phyloP scores from a whole-genome alignment of 2,797 vertebrate genomes.

The Antrozous pallidus region DNA sequence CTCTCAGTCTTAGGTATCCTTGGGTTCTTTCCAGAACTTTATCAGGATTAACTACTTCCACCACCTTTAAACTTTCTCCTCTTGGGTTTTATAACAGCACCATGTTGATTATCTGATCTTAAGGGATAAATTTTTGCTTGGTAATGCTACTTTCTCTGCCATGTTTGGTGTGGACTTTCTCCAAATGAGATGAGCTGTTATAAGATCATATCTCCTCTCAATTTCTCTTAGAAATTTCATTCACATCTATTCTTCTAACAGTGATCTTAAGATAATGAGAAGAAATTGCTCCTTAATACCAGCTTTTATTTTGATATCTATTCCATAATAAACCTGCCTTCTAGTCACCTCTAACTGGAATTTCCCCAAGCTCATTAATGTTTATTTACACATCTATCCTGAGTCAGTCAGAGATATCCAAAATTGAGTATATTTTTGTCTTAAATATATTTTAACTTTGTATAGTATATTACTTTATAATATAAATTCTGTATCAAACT shows the following conservation, averaged over 20 bases:
- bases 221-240: not conserved
- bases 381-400: not conserved
- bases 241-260: not conserved
- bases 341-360: not conserved
- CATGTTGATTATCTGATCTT: not conserved
- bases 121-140: not conserved
- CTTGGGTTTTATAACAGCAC: not conserved
- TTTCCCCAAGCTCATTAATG: not conserved
- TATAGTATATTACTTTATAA: not conserved
- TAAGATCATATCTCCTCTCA: not conserved
- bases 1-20: not conserved
- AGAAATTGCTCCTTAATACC: not conserved
- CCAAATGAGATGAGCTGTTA: not conserved
- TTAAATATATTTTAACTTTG: not conserved
- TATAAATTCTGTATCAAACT: not conserved
- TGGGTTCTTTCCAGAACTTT: not conserved
- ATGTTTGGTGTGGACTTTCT: not conserved
- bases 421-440: not conserved
- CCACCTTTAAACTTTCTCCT: not conserved
- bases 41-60: not conserved
- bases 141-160: not conserved
- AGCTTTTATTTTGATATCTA: not conserved
- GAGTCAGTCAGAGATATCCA: not conserved
- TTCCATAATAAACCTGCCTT: not conserved
- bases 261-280: not conserved